Evolutionary conservation across 1,140 invertebrate species (phyloP).

Genomic region (Pseudomyrmex pallidus): DNA sequence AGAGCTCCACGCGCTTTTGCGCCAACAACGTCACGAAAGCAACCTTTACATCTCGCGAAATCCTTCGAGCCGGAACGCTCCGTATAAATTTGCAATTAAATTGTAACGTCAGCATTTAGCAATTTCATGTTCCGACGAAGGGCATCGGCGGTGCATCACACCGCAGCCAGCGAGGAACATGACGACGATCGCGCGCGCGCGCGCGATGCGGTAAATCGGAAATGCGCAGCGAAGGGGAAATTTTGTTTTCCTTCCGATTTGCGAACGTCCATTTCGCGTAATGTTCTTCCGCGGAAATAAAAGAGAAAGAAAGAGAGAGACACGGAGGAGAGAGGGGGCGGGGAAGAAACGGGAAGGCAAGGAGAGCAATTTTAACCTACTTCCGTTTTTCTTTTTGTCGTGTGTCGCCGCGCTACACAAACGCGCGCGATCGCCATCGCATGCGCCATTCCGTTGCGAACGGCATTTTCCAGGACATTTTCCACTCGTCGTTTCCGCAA

Average conservation of each 20-base stretch:
- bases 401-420: conserved; percentile 20
- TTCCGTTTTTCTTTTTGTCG: conserved; percentile 50
- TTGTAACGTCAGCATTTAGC: conserved; percentile 13
- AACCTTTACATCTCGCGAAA: neutral
- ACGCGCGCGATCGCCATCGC: neutral
- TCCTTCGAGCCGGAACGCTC: neutral
- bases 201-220: conserved; percentile 20
- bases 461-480: conserved; percentile 7
- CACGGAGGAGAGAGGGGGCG: neutral
- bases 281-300: conserved; percentile 2
- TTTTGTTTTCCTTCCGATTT: conserved; percentile 43
- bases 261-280: conserved; percentile 42
- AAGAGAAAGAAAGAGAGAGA: no score
- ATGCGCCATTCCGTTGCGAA: neutral
- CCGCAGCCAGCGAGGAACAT: neutral
- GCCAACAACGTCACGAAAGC: neutral
- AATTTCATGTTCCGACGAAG: neutral
- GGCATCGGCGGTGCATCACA: neutral
- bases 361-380: conserved; percentile 42
- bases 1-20: neutral
- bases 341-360: neutral
- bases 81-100: conserved; percentile 40
- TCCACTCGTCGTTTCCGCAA: conserved; percentile 25
- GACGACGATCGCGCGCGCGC: neutral
- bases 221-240: conserved; percentile 24